Evolutionary conservation across 2,797 vertebrate genomes (phyloP), one percentile per base, ranked within the genome.

Genomic region (Coreius guichenoti): DNA sequence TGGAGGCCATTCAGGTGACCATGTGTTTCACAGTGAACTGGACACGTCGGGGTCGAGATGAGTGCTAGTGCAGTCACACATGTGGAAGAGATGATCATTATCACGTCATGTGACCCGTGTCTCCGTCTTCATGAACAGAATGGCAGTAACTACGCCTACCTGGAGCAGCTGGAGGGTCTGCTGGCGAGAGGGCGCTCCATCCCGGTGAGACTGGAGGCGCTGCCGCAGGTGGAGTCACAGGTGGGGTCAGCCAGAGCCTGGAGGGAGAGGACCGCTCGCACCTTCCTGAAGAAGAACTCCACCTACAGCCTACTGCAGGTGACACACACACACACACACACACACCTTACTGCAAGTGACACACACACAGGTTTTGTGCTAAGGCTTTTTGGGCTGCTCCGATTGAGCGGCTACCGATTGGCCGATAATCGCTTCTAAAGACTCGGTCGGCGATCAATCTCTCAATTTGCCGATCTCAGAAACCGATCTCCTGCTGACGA

Each of bases 231-330:
- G 88, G 98, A 99, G 89, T 98, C 98, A 1, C 98, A 99, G 92
- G 98, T 99, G 65, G 96, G 97, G 2, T 96, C 98, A 0, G 98
- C 98, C 0, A 94, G 98, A 11, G 96, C 97, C 8, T 99, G 98
- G 98, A 97, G 98, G 87, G 98, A 99, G 87, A 96, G 98, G 85
- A 99, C 98, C 0, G 98, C 93, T 0, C 95, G 98, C 86, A 99
- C 98, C 68, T 99, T 99, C 90, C 96, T 99, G 56, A 99, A 99
- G 92, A 99, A 99, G 92, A 99, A 99, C 93, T 99, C 98, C 7
- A 99, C 96, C 16, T 97, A 99, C 88, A 98, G 95, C 0, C 91
- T 99, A 74, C 94, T 99, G 0, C 98, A 99, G 97, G 98, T 99
- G 83, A 84, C 94, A 33, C 12, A 36, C 12, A 4, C 16, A 6